A percentile compares a stretch with the other conserved stretches of the same genome.
Conservation (phyloP, 2,113 vertebrate genomes). For the Notiomystis cincta region DNA sequence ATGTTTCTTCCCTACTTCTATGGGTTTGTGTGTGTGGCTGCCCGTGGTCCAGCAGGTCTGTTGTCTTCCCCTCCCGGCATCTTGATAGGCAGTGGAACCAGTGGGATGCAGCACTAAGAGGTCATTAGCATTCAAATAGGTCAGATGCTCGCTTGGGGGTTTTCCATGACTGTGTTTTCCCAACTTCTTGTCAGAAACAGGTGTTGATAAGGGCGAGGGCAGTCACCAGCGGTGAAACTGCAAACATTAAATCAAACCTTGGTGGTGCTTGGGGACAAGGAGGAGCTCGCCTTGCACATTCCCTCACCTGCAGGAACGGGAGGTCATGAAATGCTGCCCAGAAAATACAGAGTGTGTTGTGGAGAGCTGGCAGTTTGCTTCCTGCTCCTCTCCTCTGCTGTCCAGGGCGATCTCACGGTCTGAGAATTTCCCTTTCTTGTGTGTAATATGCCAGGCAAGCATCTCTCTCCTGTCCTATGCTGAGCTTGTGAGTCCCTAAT, state of each 20-base stretch:
- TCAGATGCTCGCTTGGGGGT: neutral
- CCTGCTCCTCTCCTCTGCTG: neutral
- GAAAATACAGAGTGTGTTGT: neutral
- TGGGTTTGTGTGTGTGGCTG: neutral
- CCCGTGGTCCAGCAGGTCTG: neutral
- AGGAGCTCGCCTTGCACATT: neutral
- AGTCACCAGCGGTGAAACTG: neutral
- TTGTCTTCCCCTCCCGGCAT: neutral
- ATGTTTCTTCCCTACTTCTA: neutral
- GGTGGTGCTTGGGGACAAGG: neutral
- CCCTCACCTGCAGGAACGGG: neutral
- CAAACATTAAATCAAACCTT: neutral
- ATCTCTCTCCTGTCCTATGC: neutral
- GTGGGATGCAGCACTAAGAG: neutral
- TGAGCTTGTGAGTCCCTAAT: neutral
- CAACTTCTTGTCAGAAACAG: constrained; percentile 7
- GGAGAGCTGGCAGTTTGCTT: neutral
- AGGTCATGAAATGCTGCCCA: neutral
- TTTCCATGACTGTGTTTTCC: constrained; percentile 12
- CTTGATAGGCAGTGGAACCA: neutral
- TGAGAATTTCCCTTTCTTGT: neutral
- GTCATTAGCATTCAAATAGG: constrained; percentile 21
- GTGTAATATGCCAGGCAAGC: accelerated
- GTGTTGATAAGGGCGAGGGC: neutral
- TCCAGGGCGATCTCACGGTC: accelerated